phyloP scores from a whole-genome alignment of 2,797 vertebrate genomes.

The Chiroxiphia lanceolata region DNA sequence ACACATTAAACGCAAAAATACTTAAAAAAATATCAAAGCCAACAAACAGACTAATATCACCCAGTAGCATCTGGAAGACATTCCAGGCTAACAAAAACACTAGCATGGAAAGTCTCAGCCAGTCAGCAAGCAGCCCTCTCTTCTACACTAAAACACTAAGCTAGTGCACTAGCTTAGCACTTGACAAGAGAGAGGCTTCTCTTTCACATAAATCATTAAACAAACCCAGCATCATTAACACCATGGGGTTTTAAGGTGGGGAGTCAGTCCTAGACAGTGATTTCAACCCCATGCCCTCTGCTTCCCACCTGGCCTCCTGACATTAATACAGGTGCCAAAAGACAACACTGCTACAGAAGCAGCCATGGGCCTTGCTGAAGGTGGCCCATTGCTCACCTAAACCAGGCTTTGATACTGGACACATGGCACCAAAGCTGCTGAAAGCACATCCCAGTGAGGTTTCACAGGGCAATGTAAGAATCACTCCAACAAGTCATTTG shows the following conservation, averaged over 20 bases:
- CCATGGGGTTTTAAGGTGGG: neutral
- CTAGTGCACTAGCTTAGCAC: neutral
- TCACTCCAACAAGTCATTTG: neutral
- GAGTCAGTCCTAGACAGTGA: neutral
- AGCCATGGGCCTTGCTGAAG: neutral
- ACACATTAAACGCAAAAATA: neutral
- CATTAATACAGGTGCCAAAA: neutral
- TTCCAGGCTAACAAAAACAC: neutral
- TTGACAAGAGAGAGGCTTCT: neutral
- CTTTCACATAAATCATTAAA: neutral
- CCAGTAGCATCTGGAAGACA: neutral
- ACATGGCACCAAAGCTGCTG: neutral
- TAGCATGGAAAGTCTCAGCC: neutral
- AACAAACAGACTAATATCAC: neutral
- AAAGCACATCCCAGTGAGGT: neutral
- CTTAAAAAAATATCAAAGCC: neutral
- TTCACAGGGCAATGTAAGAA: neutral
- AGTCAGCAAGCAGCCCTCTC: neutral
- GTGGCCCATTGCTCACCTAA: neutral
- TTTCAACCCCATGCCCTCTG: neutral
- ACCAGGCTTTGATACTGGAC: neutral
- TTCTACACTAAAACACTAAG: neutral
- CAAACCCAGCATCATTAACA: neutral
- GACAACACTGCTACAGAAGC: neutral
- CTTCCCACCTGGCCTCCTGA: neutral